phyloP scores from a whole-genome alignment of 1,140 invertebrate genomes.

The Polyergus mexicanus region DNA sequence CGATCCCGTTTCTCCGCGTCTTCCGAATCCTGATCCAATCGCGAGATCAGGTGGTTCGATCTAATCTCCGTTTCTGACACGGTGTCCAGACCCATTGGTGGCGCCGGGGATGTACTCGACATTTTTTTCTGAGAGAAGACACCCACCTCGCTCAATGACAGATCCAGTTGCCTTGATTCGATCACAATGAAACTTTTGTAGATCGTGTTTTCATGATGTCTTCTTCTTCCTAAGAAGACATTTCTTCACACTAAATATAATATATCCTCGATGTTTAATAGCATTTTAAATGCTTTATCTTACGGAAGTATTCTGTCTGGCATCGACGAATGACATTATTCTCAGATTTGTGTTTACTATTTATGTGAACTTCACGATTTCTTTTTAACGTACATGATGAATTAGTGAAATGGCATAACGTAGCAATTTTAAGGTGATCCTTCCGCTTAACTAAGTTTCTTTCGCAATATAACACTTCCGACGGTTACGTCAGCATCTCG shows the following conservation, averaged over 20 bases:
- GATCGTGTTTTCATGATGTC: slow-evolving; percentile 34
- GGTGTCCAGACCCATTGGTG: slow-evolving; percentile 58
- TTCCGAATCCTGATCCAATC: slow-evolving; percentile 55
- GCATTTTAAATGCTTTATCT: slow-evolving; percentile 12
- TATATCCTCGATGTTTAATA: not conserved
- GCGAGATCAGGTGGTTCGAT: slow-evolving; percentile 49
- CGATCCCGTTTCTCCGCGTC: slow-evolving; percentile 69
- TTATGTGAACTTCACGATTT: not conserved
- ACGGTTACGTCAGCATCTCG: not conserved
- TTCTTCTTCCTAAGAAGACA: not conserved
- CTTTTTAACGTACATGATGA: slow-evolving; percentile 32
- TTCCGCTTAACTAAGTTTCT: not conserved
- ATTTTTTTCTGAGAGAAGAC: slow-evolving; percentile 44
- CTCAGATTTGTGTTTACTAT: not conserved
- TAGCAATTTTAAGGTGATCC: not conserved
- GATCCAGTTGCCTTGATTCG: not conserved
- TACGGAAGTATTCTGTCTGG: not conserved
- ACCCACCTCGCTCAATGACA: slow-evolving; percentile 20
- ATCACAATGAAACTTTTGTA: slow-evolving; percentile 33
- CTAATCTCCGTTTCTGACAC: slow-evolving; percentile 60
- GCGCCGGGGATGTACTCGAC: slow-evolving; percentile 62
- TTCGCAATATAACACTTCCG: slow-evolving; percentile 4
- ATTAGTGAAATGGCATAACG: not conserved
- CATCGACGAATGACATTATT: not conserved
- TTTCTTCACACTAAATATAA: not conserved